Percentiles rank a stretch among this genome's conserved stretches.
Conservation (phyloP, 2,113 vertebrate species). For the Lepus americanus region DNA sequence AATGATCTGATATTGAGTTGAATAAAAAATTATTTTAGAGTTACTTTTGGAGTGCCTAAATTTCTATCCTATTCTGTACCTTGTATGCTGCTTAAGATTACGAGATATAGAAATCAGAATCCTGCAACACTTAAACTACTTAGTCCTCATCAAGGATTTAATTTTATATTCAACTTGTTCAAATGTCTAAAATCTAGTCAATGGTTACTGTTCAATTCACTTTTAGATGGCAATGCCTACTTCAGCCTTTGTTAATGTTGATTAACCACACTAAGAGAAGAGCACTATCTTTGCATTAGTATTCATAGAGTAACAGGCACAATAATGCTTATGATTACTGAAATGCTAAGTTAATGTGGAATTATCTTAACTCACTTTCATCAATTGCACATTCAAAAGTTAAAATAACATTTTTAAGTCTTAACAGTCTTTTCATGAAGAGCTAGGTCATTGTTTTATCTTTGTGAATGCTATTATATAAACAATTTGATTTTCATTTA, state of each 20-base stretch:
- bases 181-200: background rate
- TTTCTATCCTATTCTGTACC: background rate
- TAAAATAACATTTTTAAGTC: slow-evolving; percentile 61
- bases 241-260: slow-evolving; percentile 15
- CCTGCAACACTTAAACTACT: background rate
- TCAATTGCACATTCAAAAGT: slow-evolving; percentile 56
- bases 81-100: background rate
- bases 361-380: slow-evolving; percentile 52
- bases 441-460: slow-evolving; percentile 4
- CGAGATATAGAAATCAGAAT: background rate
- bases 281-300: background rate
- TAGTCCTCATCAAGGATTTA: background rate
- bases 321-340: slow-evolving; percentile 45
- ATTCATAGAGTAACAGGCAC: background rate
- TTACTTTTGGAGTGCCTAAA: slow-evolving; percentile 18
- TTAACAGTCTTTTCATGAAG: slow-evolving; percentile 44
- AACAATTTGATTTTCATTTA: background rate
- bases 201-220: background rate
- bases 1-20: background rate
- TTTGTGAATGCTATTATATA: slow-evolving; percentile 47
- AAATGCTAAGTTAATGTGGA: slow-evolving; percentile 59
- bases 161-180: background rate
- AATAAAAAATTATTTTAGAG: slow-evolving; percentile 38
- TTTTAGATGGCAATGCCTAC: background rate
- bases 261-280: slow-evolving; percentile 36